phyloP scores from a whole-genome alignment of 2,888 invertebrate species.

The Apodemia duryi region DNA sequence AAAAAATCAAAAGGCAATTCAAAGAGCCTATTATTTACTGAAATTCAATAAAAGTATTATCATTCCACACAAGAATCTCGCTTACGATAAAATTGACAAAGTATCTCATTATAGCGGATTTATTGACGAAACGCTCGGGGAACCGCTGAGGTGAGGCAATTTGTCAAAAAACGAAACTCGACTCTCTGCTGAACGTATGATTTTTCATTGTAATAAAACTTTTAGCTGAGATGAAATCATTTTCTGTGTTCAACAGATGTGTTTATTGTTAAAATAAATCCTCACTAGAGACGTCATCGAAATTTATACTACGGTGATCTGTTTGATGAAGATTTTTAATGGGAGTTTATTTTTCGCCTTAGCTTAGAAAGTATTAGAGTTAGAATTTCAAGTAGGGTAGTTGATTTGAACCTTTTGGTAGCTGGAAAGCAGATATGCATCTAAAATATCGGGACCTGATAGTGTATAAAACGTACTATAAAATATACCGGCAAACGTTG shows the following conservation, averaged over 20 bases:
- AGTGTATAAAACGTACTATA: too few relatives aligned
- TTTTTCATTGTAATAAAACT: slow-evolving; percentile 10
- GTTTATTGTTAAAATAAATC: not conserved
- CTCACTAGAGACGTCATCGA: not conserved
- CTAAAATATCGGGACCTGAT: too few relatives aligned
- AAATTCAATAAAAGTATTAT: slow-evolving; percentile 13
- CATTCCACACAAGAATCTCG: slow-evolving; percentile 14
- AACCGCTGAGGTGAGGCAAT: slow-evolving; percentile 8
- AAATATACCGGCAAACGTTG: too few relatives aligned
- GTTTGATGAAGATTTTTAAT: too few relatives aligned
- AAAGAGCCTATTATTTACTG: not conserved
- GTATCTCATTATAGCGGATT: slow-evolving; percentile 11
- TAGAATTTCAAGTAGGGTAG: too few relatives aligned
- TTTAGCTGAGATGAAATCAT: slow-evolving; percentile 12
- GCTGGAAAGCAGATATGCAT: too few relatives aligned
- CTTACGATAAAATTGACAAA: slow-evolving; percentile 14
- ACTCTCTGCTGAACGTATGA: slow-evolving; percentile 7
- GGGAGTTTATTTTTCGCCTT: too few relatives aligned
- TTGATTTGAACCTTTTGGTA: too few relatives aligned
- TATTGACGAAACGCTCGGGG: slow-evolving; percentile 5
- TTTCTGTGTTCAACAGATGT: slow-evolving; percentile 11
- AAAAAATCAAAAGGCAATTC: not conserved
- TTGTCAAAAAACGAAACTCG: slow-evolving; percentile 9
- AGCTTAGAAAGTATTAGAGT: too few relatives aligned
- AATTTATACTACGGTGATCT: not conserved